These are phyloP conservation scores for Phoxinus phoxinus DNA, from an alignment of 2,113 vertebrate species.

Conservation along the genomic window DNA sequence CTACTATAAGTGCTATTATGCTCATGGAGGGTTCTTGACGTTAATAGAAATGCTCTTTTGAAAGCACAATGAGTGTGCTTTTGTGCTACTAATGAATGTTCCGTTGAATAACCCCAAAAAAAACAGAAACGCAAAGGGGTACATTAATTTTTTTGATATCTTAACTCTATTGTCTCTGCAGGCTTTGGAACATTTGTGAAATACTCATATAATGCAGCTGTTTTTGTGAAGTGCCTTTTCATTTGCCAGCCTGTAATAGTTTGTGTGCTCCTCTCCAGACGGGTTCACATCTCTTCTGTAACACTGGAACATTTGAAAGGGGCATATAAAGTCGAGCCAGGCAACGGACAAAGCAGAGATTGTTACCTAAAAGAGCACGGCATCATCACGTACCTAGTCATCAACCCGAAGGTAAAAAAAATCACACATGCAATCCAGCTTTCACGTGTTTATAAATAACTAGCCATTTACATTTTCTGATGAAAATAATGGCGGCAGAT, in stretches of 20 bases:
- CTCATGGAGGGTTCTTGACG: constrained; percentile 49
- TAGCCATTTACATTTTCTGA: not conserved
- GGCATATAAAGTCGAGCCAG: constrained; percentile 93
- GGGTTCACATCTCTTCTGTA: constrained; percentile 96
- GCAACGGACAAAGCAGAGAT: constrained; percentile 89
- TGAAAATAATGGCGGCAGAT: not conserved
- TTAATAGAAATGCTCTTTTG: constrained; percentile 34
- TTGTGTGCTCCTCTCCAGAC: constrained; percentile 75
- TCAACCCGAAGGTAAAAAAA: constrained; percentile 92
- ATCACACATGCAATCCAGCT: not conserved
- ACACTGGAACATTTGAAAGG: constrained; percentile 95
- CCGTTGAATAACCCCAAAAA: constrained; percentile 5
- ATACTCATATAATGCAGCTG: constrained; percentile 36
- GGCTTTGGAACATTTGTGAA: constrained; percentile 11
- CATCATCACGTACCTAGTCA: constrained; percentile 92
- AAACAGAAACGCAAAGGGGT: constrained; percentile 23
- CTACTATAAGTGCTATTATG: constrained; percentile 40
- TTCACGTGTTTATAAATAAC: not conserved
- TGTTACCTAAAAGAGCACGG: constrained; percentile 93
- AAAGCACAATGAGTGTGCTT: constrained; percentile 44
- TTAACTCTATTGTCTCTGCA: constrained; percentile 23
- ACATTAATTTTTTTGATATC: constrained; percentile 30
- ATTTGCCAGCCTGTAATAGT: not conserved
- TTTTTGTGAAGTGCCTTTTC: constrained; percentile 47
- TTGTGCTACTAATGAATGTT: constrained; percentile 43